Evolutionary conservation across 1,140 invertebrate genomes (phyloP), one percentile per base, ranked within the genome.

Genomic region (Anthonomus grandis): DNA sequence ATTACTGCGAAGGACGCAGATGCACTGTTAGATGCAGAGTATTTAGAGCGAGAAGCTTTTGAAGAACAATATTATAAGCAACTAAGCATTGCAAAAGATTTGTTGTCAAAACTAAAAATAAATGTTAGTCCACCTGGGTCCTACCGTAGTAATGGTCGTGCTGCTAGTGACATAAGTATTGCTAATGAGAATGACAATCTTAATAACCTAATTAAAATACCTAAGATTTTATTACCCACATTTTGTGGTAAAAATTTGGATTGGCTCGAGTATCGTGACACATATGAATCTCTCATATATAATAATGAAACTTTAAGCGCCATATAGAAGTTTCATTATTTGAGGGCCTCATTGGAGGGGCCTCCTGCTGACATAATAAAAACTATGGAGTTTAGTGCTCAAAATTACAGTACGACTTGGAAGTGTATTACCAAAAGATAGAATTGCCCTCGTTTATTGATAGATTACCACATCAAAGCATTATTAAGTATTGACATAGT

Each of bases 321-420:
- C 18, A 19, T 53, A 4, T 9, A 53, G 18, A 42, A 38, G 17
- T 45, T 27, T 48, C 37, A 53, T 25, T 44, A 70, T 55, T 50
- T 70, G 39, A 44, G 60, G 13, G 57, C 68, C 6, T 59, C 64
- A 44, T 53, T 72, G 18, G 52, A 62, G 17, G 67, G 64, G 9
- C 54, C 58, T 45, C 63, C 69, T 0, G 10, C 41, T 0, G 44
- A 64, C 22, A 60, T 69, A 4, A 64, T 73, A 12, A 34, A 63
- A 54, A 44, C 52, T 12, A 49, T 71, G 15, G 63, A 64, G 18
- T 62, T 68, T n/a, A 50, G 27, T 0, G 41, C 57, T 9, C 45
- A 50, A n/a, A 72, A 68, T 60, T 74, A 70, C 39, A 15, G 13
- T 0, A 54, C 41, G n/a, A 69, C 69, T 4, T 71, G 68, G 68